Percentiles rank a stretch among this genome's conserved stretches.
These are phyloP conservation scores for Miichthys miiuy DNA, from an alignment of 2,797 vertebrate species.

Conservation along the genomic window DNA sequence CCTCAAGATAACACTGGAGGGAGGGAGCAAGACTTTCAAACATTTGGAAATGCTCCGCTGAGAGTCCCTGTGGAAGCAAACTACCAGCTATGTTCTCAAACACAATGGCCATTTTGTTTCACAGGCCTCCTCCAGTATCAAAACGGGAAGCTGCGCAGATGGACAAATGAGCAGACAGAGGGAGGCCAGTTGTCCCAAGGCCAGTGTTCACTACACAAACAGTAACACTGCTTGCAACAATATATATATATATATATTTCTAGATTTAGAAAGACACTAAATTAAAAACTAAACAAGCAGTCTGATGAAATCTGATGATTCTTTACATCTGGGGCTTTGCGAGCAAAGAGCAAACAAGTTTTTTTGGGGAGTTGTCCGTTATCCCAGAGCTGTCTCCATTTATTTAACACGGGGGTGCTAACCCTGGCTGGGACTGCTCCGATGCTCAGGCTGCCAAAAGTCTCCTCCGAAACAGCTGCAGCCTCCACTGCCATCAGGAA, in stretches of 20 bases:
- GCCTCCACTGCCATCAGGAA: slow-evolving; percentile 72
- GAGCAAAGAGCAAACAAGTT: slow-evolving; percentile 20
- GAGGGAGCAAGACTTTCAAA: slow-evolving; percentile 67
- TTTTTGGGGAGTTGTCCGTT: slow-evolving; percentile 18
- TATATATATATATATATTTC: neutral
- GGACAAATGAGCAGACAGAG: slow-evolving; percentile 55
- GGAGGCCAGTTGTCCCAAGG: slow-evolving; percentile 45
- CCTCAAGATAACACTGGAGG: slow-evolving; percentile 76
- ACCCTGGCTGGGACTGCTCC: slow-evolving; percentile 48
- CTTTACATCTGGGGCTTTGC: slow-evolving; percentile 21
- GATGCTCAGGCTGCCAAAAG: slow-evolving; percentile 62
- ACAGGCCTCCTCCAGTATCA: slow-evolving; percentile 58
- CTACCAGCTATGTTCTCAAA: slow-evolving; percentile 69
- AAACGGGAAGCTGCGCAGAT: slow-evolving; percentile 65
- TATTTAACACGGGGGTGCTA: slow-evolving; percentile 61
- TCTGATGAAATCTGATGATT: slow-evolving; percentile 14
- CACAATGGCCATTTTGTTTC: slow-evolving; percentile 77
- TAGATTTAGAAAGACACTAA: slow-evolving; percentile 3
- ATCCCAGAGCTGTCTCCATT: slow-evolving; percentile 46
- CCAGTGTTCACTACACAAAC: slow-evolving; percentile 32
- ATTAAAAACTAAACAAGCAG: slow-evolving; percentile 10
- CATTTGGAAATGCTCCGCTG: slow-evolving; percentile 74
- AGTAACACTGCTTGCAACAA: neutral
- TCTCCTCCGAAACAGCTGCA: slow-evolving; percentile 71
- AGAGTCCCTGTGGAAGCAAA: slow-evolving; percentile 64